phyloP scores from a whole-genome alignment of 2,888 invertebrate species.

The Tortrix viridana region DNA sequence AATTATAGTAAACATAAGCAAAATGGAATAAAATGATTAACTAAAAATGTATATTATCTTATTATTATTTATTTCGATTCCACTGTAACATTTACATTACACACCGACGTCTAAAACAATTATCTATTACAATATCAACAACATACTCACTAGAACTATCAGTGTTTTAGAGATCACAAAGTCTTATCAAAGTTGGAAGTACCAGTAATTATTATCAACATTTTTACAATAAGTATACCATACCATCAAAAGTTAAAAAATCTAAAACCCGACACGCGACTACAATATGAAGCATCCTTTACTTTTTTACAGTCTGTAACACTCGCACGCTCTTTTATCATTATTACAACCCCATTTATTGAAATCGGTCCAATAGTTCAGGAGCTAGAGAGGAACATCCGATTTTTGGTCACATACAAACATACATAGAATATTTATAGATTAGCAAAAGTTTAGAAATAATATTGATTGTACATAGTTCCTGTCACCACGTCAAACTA shows the following conservation, averaged over 20 bases:
- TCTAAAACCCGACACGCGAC: too few species aligned
- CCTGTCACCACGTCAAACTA: too few species aligned
- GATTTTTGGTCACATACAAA: too few species aligned
- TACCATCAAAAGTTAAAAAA: constrained; percentile 6
- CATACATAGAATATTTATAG: too few species aligned
- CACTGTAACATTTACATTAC: constrained; percentile 36
- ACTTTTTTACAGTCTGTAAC: too few species aligned
- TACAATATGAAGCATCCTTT: too few species aligned
- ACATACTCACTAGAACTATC: constrained; percentile 48
- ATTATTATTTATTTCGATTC: constrained; percentile 40
- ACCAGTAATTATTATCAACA: constrained; percentile 53
- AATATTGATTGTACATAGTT: too few species aligned
- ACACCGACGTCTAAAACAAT: constrained; percentile 40
- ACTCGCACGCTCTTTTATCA: too few species aligned
- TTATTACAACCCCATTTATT: too few species aligned
- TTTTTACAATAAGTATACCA: constrained; percentile 45
- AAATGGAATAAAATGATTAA: constrained; percentile 20
- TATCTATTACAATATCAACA: constrained; percentile 52
- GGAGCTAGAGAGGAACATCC: too few species aligned
- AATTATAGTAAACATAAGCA: constrained; percentile 27
- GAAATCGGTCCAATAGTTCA: too few species aligned
- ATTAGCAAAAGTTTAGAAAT: too few species aligned
- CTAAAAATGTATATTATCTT: constrained; percentile 39
- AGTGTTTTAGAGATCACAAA: constrained; percentile 69
- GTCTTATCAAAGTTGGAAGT: constrained; percentile 55